These are phyloP conservation scores for Rotaria sp. DNA, from an alignment of 2,888 invertebrate genomes.

Conservation along the genomic window DNA sequence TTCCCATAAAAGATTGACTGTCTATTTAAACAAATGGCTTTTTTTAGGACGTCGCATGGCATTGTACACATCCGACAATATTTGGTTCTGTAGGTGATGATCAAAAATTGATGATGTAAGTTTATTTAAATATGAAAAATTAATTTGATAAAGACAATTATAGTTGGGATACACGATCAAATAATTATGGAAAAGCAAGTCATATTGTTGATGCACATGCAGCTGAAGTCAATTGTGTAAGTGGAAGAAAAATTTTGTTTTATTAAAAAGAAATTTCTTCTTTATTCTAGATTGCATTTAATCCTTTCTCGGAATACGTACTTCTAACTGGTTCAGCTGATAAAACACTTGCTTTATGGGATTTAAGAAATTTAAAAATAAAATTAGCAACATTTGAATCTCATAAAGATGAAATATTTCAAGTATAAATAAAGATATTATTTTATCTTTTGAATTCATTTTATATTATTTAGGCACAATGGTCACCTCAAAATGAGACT, in stretches of 20 bases:
- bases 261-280: too few species aligned
- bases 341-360: conserved; percentile 39
- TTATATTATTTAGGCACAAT: conserved; percentile 12
- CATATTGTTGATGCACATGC: conserved; percentile 35
- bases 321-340: conserved; percentile 37
- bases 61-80: conserved; percentile 36
- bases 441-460: background rate
- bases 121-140: background rate
- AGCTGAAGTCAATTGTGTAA: conserved; percentile 36
- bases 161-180: conserved; percentile 6
- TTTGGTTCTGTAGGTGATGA: conserved; percentile 42
- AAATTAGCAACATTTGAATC: background rate
- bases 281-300: conserved; percentile 25
- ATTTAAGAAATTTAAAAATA: conserved; percentile 31
- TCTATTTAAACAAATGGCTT: background rate
- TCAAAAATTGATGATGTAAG: conserved; percentile 41
- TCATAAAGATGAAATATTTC: conserved; percentile 31
- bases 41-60: conserved; percentile 41
- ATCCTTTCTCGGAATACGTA: conserved; percentile 40
- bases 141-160: too few species aligned
- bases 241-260: background rate
- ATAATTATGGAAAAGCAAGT: conserved; percentile 14
- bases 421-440: background rate
- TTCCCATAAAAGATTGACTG: too few species aligned
- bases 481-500: conserved; percentile 28